Base-by-base conservation (phyloP, 1,140 invertebrate species). In the Heliconius eleuchia region DNA sequence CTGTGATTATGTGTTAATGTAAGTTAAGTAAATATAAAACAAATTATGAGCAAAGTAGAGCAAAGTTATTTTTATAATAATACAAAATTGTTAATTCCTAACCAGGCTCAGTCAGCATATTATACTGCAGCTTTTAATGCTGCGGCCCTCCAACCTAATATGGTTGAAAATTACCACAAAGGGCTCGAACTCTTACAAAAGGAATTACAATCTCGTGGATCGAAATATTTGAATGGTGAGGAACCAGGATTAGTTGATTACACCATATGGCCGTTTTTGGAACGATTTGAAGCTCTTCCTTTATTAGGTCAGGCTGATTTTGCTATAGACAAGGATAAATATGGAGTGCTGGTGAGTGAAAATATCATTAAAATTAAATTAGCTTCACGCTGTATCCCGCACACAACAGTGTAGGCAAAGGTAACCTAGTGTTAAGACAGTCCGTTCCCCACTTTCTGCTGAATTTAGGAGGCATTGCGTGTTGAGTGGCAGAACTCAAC, bases 211-310 rank as follows among this genome's bases (percentile, higher is more conserved):
- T 91, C 91, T 39, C 95, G 97, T 83, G 95, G 95, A 78, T 97
- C 96, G 13, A 95, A 95, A 46, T 98, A 96, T 86, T 96, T 97
- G 87, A 95, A 96, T 85, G 97, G 97, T 74, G 88, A 94, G 39
- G 94, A 96, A 79, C 97, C 97, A 42, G 97, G 97, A 34, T 96
- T 97, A 95, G 93, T 98, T 46, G 97, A 98, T 90, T 97, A 97
- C 74, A 98, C 98, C 95, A 96, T 98, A 75, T 98, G 97, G 97
- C 97, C 98, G n/a, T 98, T 97, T 96, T 96, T 97, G 85, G 97
- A 98, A 88, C 95, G 97, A 78, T 94, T 96, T 52, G 95, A 96
- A 84, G 91, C 96, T 57, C 88, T 96, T 27, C 95, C 94, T 76
- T 83, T 96, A 13, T 83, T 96, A 71, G 94, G 95, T 34, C 96